phyloP scores from a whole-genome alignment of 2,888 invertebrate genomes.

The Ochropleura plecta region DNA sequence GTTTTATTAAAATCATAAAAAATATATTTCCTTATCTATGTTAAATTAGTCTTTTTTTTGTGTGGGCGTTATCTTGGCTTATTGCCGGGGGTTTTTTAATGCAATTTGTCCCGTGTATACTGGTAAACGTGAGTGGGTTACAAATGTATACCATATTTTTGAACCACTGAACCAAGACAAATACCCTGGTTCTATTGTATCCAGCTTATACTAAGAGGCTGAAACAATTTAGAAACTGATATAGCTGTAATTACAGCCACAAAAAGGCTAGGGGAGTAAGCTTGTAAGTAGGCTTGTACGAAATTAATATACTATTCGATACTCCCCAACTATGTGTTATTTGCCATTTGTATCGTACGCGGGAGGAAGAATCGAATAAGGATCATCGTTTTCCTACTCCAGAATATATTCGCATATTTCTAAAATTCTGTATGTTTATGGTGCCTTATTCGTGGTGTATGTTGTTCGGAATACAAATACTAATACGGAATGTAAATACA shows the following conservation, averaged over 20 bases:
- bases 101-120: slow-evolving; percentile 7
- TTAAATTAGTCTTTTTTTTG: slow-evolving; percentile 13
- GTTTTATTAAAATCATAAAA: slow-evolving; percentile 22
- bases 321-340: slow-evolving; percentile 38
- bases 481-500: slow-evolving; percentile 27
- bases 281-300: background rate
- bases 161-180: background rate
- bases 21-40: slow-evolving; percentile 10
- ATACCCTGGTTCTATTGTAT: background rate
- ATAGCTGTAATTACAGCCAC: background rate
- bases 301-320: slow-evolving; percentile 24
- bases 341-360: slow-evolving; percentile 40
- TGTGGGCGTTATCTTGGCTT: slow-evolving; percentile 3
- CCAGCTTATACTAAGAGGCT: background rate
- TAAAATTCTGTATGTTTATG: slow-evolving; percentile 49
- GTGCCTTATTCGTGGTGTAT: slow-evolving; percentile 29
- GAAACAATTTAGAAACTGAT: background rate
- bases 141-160: background rate
- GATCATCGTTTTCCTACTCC: slow-evolving; percentile 48
- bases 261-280: background rate
- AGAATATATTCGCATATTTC: slow-evolving; percentile 51
- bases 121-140: background rate
- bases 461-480: slow-evolving; percentile 48
- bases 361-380: slow-evolving; percentile 42
- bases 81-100: background rate